These are phyloP conservation scores for Zosterops pallidus DNA, from an alignment of 2,113 vertebrate species.

Conservation along the genomic window DNA sequence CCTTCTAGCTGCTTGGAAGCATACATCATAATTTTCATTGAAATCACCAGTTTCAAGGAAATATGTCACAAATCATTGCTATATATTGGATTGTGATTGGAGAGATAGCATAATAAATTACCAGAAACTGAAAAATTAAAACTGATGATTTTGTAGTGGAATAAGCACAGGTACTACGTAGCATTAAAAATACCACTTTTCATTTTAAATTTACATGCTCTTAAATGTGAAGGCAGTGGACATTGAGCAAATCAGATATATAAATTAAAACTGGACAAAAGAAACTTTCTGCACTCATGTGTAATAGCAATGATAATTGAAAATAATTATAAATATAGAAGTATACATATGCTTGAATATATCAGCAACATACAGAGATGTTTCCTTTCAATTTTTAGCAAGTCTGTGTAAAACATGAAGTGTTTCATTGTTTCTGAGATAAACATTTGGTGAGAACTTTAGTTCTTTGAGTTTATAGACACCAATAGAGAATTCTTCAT, in stretches of 20 bases:
- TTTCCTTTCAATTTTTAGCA: background rate
- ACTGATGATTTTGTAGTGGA: background rate
- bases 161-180: background rate
- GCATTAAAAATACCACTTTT: background rate
- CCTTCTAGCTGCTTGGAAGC: background rate
- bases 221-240: background rate
- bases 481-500: slow-evolving; percentile 4
- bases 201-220: background rate
- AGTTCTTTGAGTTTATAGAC: background rate
- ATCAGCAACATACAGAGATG: background rate
- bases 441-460: slow-evolving; percentile 14
- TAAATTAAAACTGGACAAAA: background rate
- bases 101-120: background rate
- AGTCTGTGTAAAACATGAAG: background rate
- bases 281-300: background rate
- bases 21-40: background rate
- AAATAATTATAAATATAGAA: background rate
- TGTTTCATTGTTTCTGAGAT: background rate
- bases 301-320: background rate
- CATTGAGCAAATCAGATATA: background rate
- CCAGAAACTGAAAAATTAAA: background rate
- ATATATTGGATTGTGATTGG: background rate
- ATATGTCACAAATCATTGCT: background rate
- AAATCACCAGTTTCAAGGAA: background rate
- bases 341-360: background rate